These are phyloP conservation scores for Eilema griseolum DNA, from an alignment of 2,888 invertebrate genomes.

Conservation along the genomic window DNA sequence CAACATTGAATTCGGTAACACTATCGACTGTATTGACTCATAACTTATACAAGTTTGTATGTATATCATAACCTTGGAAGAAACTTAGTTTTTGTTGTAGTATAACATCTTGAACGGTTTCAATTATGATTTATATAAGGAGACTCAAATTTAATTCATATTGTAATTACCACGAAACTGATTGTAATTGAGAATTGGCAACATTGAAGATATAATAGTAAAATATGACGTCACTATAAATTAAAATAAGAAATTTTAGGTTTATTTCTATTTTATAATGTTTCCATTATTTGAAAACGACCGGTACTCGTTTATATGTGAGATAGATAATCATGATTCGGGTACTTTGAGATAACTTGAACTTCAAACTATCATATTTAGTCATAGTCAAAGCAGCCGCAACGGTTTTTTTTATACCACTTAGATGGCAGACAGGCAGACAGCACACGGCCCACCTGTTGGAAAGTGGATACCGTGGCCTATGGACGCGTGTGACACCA, in stretches of 20 bases:
- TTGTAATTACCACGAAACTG: not conserved
- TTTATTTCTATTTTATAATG: not conserved
- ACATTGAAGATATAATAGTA: not conserved
- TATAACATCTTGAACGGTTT: constrained; percentile 4
- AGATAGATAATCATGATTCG: no score
- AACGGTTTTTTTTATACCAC: no score
- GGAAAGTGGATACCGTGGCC: no score
- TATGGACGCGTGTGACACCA: no score
- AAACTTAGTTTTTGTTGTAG: constrained; percentile 1
- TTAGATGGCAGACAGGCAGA: no score
- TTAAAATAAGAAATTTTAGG: not conserved
- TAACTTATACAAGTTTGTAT: not conserved
- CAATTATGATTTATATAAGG: not conserved
- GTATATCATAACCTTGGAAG: not conserved
- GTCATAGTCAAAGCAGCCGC: no score
- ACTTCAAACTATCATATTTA: no score
- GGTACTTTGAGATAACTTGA: no score
- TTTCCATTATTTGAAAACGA: no score
- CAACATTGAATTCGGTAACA: no score
- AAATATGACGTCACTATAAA: not conserved
- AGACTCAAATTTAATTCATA: not conserved
- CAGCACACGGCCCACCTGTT: no score
- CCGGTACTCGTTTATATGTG: no score
- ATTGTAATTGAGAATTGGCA: not conserved
- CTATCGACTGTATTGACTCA: not conserved